Percentiles rank a stretch among this genome's conserved stretches.
phyloP scores from a whole-genome alignment of 2,113 vertebrate species.

The Corythaixoides concolor region DNA sequence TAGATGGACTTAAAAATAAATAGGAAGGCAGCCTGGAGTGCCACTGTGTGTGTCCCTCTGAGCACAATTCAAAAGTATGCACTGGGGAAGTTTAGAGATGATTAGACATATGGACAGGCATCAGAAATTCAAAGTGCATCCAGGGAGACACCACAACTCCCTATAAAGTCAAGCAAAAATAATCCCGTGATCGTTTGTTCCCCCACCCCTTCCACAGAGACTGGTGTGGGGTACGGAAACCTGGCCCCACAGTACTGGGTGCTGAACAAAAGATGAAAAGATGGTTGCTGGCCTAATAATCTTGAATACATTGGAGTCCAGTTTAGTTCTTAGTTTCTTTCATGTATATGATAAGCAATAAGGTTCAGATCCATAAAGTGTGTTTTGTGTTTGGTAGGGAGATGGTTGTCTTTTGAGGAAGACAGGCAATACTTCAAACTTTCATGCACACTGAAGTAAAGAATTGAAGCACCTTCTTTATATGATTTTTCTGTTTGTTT shows the following conservation, averaged over 20 bases:
- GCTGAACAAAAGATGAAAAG: background rate
- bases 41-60: background rate
- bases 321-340: background rate
- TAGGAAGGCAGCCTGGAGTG: background rate
- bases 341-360: background rate
- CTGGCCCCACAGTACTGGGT: too few relatives aligned
- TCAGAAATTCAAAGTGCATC: background rate
- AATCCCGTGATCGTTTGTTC: background rate
- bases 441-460: background rate
- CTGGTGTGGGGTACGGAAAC: background rate
- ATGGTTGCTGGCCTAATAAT: background rate
- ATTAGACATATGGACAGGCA: background rate
- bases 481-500: background rate
- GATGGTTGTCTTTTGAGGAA: background rate
- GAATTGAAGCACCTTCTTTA: background rate
- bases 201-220: background rate
- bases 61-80: background rate
- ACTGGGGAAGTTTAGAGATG: background rate
- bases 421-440: background rate
- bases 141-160: background rate
- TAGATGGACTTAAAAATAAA: conserved; percentile 14
- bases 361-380: background rate
- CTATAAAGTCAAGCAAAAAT: background rate
- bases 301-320: background rate
- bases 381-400: background rate